A percentile compares a stretch with the other conserved stretches of the same genome.
These are phyloP conservation scores for Tetramorium parvispinum DNA, from an alignment of 1,140 invertebrate species.

Conservation along the genomic window DNA sequence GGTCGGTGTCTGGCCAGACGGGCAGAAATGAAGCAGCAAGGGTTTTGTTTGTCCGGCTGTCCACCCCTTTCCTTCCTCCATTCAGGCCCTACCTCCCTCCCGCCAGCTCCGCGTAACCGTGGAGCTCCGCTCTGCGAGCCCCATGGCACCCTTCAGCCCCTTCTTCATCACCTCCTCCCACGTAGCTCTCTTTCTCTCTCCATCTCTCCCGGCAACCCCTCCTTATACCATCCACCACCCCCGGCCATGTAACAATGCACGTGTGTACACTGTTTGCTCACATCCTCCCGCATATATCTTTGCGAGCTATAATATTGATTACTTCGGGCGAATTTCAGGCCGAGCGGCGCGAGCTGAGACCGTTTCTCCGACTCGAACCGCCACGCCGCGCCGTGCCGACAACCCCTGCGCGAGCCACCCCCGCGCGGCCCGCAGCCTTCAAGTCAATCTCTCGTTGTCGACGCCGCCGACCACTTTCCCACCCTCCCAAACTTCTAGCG, in stretches of 20 bases:
- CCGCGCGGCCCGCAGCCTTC: constrained; percentile 57
- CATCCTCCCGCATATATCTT: constrained; percentile 82
- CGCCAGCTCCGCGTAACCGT: constrained; percentile 56
- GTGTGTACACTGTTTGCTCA: constrained; percentile 80
- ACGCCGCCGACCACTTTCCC: constrained; percentile 18
- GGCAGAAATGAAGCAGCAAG: constrained; percentile 85
- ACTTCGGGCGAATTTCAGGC: constrained; percentile 81
- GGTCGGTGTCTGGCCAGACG: constrained; percentile 84
- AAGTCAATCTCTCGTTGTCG: constrained; percentile 67
- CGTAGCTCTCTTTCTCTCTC: neutral
- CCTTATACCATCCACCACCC: constrained; percentile 60
- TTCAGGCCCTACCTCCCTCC: constrained; percentile 75
- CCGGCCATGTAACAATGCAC: constrained; percentile 80
- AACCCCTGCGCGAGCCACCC: constrained; percentile 58
- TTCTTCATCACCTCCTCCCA: constrained; percentile 66
- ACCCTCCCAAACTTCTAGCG: neutral
- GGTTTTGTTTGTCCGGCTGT: constrained; percentile 86
- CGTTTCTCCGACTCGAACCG: constrained; percentile 57
- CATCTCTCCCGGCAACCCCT: constrained; percentile 50
- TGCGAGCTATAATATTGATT: constrained; percentile 82
- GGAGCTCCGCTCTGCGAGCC: constrained; percentile 67
- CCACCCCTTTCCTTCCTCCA: constrained; percentile 80
- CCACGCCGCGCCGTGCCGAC: constrained; percentile 23
- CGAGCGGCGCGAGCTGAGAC: constrained; percentile 56
- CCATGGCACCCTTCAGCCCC: constrained; percentile 67